Evolutionary conservation across 1,140 invertebrate species (phyloP), one percentile per base, ranked within the genome.

Genomic region (Colletes latitarsis): DNA sequence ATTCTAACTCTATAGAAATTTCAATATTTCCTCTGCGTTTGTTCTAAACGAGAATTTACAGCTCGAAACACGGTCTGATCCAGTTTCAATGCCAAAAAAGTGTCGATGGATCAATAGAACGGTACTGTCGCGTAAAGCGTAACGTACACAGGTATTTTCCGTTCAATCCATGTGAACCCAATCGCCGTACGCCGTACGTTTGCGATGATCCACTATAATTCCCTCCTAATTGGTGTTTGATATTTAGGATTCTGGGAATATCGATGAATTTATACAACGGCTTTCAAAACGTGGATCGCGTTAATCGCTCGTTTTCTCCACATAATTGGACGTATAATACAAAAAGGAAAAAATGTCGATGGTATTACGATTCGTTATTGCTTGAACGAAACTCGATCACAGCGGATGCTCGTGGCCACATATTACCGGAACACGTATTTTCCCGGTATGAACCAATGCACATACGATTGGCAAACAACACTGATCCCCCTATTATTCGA

Each of bases 401-500:
- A 58, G 46, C 60, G 52, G 43, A 75, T 17, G 58, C 60, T 21
- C 49, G 43, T 30, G 49, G 52, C 30, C 49, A 19, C 81, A 70
- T 73, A 85, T 81, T 85, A 70, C 43, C 53, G 67, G 30, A 19
- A 30, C 73, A 63, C 57, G 64, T 75, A 75, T 75, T 81, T 72
- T 46, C 68, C 70, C 66, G 39, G 43, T 52, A 60, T 53, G 67
- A 71, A 55, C 83, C 75, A 74, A 78, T 68, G 57, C 71, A 76
- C 63, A 64, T 52, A 78, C 53, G 81, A 83, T 81, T 76, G 77
- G 83, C 77, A 82, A 81, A 80, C 85, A 83, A 86, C 52, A 84
- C 73, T 86, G 84, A 86, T 82, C 84, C 75, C 58, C 57, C 75
- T 82, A 78, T 76, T 82, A 85, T 83, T 77, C 80, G 72, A 62